These are phyloP conservation scores for Nothura maculosa DNA, from an alignment of 2,797 vertebrate species.

Conservation along the genomic window DNA sequence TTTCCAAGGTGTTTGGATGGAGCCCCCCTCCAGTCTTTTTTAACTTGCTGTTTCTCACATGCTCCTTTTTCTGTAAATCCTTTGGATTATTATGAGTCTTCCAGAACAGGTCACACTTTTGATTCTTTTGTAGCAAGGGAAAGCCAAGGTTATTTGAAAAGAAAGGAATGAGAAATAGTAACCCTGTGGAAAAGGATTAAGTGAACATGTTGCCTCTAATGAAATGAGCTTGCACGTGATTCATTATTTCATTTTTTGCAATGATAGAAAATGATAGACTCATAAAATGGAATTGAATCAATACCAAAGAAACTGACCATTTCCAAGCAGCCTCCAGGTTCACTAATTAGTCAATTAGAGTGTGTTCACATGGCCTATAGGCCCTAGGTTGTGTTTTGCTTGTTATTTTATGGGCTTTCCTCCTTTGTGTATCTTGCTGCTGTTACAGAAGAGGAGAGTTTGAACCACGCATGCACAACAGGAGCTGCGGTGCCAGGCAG, in stretches of 20 bases:
- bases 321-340: neutral
- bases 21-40: neutral
- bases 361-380: neutral
- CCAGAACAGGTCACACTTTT: neutral
- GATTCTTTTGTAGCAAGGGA: neutral
- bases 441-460: accelerated
- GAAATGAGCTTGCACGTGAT: neutral
- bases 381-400: neutral
- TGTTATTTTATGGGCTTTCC: neutral
- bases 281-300: neutral
- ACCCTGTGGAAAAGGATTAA: neutral
- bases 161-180: neutral
- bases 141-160: neutral
- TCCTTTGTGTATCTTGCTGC: neutral
- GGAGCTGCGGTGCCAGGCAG: accelerated
- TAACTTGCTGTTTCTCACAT: neutral
- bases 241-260: neutral
- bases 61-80: neutral
- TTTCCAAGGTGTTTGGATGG: neutral
- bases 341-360: neutral
- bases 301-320: neutral
- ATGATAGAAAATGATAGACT: neutral
- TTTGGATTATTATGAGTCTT: neutral
- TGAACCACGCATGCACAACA: neutral
- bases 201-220: neutral